Evolutionary conservation across 2,797 vertebrate genomes (phyloP), one percentile per base, ranked within the genome.

Genomic region (Pagetopsis macropterus): DNA sequence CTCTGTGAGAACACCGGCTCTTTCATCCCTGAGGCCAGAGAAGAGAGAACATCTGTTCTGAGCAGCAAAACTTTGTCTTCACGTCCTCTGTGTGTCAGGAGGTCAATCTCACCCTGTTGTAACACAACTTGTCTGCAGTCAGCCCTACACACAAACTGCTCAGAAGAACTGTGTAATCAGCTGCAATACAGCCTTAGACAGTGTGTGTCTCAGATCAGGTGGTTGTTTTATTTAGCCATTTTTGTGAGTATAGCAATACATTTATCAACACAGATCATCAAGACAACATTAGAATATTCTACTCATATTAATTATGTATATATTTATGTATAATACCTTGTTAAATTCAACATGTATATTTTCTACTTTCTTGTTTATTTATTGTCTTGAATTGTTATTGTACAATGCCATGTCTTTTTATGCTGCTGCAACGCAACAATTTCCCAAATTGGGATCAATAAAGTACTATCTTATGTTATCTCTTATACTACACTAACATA

Each of bases 41-140:
- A 84, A 70, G 49, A 81, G 60, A 70, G 65, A 91, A 89, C 91
- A 93, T 94, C 91, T 94, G 92, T 86, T 94, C 80, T 63, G 54
- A 70, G 76, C 58, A 49, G 72, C 81, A 78, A 80, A 17, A 84
- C 71, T 58, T 80, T 87, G 84, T 81, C 90, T 73, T 87, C 66
- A 57, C 31, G 57, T 84, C 72, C 68, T 80, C 75, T 45, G 60
- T 52, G 65, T 83, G 85, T 91, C 87, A 85, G 3, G 67, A 79
- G 92, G 89, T 93, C 92, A 93, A 50, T 33, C 41, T 44, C 46
- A 74, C 79, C 77, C 19, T 64, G 78, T 70, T 88, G 78, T 55
- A 84, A 85, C 87, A 90, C 89, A 85, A 71, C 82, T 69, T 81
- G 91, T 84, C 71, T 71, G 58, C 65, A 79, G 55, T 59, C 70